These are phyloP conservation scores for Caenorhabditis sp. DNA, from an alignment of 2,888 invertebrate genomes.

Conservation along the genomic window DNA sequence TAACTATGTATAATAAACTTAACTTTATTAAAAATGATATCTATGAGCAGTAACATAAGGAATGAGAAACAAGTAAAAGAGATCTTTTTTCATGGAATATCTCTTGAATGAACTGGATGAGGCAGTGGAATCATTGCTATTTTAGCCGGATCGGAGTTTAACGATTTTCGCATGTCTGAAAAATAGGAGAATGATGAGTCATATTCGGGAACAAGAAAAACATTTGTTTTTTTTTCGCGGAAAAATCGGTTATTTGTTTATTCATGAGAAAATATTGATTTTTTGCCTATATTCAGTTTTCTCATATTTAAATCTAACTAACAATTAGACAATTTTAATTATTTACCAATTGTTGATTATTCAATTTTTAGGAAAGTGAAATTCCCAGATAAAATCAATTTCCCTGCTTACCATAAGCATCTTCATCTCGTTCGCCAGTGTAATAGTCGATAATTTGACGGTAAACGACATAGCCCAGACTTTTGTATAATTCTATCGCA, in stretches of 20 bases:
- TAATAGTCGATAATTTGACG: conserved; percentile 96
- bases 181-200: no score
- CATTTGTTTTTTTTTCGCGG: no score
- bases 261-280: not conserved
- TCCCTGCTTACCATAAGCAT: conserved; percentile 85
- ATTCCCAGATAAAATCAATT: not conserved
- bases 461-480: conserved; percentile 88
- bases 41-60: no score
- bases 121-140: conserved; percentile 90
- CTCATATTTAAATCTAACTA: not conserved
- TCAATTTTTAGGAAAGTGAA: not conserved
- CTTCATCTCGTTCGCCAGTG: conserved; percentile 95
- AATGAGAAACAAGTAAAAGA: no score
- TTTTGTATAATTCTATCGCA: conserved; percentile 94
- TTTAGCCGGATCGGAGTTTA: conserved; percentile 88
- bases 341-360: not conserved
- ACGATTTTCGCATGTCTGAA: conserved; percentile 96
- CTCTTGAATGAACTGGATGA: conserved; percentile 81
- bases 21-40: not conserved
- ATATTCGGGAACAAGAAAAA: no score
- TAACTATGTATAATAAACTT: no score
- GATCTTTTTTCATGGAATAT: conserved; percentile 3
- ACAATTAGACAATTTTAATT: not conserved
- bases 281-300: not conserved
- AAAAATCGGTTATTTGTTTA: not conserved